Evolutionary conservation across 2,888 invertebrate genomes (phyloP), one percentile per base, ranked within the genome.

Genomic region (Agrypnus murinus): DNA sequence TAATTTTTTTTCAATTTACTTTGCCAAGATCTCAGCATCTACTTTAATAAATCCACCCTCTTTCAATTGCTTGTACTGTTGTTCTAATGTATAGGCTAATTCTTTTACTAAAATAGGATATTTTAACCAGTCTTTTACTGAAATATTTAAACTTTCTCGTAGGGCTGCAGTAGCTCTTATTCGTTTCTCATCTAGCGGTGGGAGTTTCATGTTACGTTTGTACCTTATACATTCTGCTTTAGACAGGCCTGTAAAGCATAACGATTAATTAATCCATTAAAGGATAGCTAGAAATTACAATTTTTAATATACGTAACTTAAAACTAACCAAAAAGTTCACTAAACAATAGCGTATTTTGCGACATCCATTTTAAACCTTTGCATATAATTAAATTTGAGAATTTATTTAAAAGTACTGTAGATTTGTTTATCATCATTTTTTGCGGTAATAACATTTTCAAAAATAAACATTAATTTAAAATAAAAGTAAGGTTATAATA

Each of bases 1-100:
- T 5, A 46, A 5, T 8, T 8, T 19, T 15, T 15, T 46, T 15
- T 3, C 14, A 46, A 69, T 87, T 79, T 77, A 82, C 82, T 76
- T 80, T 19, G 74, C 57, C 65, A 84, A 71, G 36, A 78, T 55
- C 43, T 59, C 31, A 4, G 81, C 77, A 65, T 73, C 74, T 15
- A 89, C 80, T 10, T 81, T 73, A 1, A 77, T 70, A 74, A 91
- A 90, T 12, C 90, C 89, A 79, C 90, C 90, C 84, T 92, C 92
- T 73, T 84, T 85, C 10, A 92, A 82, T 48, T 90, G 88, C 78
- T 87, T 86, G 70, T 88, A 88, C 76, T 91, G 90, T 78, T 92
- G 91, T 58, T 89, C 88, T 77, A 92, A 81, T 32, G 88, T 88
- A 19, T 88, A 84, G 1, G 88, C 87, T 77, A 88, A 88, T 81